phyloP scores from a whole-genome alignment of 2,888 invertebrate species.

The Meiosimyza platycephala region DNA sequence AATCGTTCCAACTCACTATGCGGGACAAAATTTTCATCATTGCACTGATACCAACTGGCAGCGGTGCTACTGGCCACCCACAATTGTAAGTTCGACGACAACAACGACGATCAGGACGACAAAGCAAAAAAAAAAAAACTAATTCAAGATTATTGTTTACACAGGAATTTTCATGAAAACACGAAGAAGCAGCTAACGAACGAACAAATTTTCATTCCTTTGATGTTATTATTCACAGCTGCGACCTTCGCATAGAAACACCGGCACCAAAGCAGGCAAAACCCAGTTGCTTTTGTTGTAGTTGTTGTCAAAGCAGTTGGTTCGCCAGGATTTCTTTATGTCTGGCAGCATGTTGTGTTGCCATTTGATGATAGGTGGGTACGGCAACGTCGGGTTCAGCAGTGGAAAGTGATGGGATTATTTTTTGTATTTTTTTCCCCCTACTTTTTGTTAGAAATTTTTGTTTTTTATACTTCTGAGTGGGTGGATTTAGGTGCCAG shows the following conservation, averaged over 20 bases:
- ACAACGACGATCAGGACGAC: neutral
- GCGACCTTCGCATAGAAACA: constrained; percentile 38
- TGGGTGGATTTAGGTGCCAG: neutral
- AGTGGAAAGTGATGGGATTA: constrained; percentile 8
- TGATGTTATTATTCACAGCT: constrained; percentile 42
- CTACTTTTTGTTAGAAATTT: too few relatives aligned
- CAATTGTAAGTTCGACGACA: neutral
- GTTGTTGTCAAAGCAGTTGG: constrained; percentile 15
- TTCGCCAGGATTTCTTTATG: constrained; percentile 28
- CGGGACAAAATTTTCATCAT: constrained; percentile 36
- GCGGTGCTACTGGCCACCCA: neutral
- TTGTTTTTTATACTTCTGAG: neutral
- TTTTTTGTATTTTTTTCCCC: constrained; percentile 4
- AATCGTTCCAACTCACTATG: too few relatives aligned
- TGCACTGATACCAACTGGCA: constrained; percentile 45
- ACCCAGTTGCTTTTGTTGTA: constrained; percentile 9
- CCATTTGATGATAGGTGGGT: neutral
- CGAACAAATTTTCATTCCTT: constrained; percentile 35
- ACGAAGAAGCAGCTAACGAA: constrained; percentile 3
- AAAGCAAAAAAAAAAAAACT: neutral
- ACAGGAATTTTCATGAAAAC: constrained; percentile 36
- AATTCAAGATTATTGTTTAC: constrained; percentile 41
- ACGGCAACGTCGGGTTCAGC: neutral
- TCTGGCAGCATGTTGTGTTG: constrained; percentile 32
- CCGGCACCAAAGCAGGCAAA: neutral